Evolutionary conservation across 1,140 invertebrate species (phyloP).

Genomic region (Heliconius eleuchia): DNA sequence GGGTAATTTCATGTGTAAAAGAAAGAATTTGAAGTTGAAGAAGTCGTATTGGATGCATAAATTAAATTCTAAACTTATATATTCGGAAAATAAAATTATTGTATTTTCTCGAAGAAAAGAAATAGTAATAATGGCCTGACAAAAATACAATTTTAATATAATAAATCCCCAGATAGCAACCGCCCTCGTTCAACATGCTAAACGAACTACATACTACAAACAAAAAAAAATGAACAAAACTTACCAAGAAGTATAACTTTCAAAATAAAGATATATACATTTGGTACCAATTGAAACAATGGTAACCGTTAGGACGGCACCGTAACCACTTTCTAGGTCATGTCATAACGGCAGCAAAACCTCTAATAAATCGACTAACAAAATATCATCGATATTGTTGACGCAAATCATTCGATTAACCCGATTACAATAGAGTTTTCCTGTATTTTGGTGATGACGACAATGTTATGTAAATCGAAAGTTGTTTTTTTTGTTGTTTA

Average conservation of each 20-base stretch:
- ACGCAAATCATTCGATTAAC: slow-evolving; percentile 28
- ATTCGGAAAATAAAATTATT: too few species aligned
- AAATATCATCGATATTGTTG: slow-evolving; percentile 20
- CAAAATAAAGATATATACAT: neutral
- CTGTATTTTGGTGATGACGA: neutral
- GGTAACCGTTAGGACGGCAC: neutral
- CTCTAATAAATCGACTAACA: slow-evolving; percentile 4
- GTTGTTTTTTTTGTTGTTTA: neutral
- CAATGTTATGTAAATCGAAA: slow-evolving; percentile 16
- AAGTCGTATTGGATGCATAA: too few species aligned
- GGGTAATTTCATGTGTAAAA: too few species aligned
- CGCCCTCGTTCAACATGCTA: too few species aligned
- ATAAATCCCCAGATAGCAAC: too few species aligned
- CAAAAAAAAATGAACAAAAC: neutral
- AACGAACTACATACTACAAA: too few species aligned
- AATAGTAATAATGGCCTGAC: too few species aligned
- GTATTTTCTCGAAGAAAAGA: too few species aligned
- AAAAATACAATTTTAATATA: too few species aligned
- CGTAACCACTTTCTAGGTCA: slow-evolving; percentile 8
- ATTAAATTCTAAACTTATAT: too few species aligned
- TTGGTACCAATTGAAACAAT: slow-evolving; percentile 10
- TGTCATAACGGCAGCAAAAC: slow-evolving; percentile 24
- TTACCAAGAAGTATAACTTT: neutral
- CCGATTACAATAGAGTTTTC: slow-evolving; percentile 14
- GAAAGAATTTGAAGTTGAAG: too few species aligned